Base-by-base conservation (phyloP, 92 coral and sea anemone genomes). In the Zoanthus sociatus region DNA sequence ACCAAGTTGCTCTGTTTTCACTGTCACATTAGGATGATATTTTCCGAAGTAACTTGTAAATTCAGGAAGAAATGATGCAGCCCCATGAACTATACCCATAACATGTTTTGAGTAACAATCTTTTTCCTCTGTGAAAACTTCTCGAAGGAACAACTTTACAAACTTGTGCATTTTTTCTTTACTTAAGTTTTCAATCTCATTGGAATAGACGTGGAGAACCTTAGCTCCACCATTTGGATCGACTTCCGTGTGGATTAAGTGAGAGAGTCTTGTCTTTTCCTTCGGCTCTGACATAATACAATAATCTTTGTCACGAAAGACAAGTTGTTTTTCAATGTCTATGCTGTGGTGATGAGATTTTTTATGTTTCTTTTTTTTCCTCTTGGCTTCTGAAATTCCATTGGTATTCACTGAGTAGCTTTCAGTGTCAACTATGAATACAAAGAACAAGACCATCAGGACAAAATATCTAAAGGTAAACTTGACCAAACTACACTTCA, bases 191-290 rank as follows among this genome's bases (percentile, higher is more conserved):
- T 91, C 93, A 48, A 97, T 92, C 82, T 97, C 98, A 87, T 93
- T 95, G 15, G 87, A 78, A 83, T 97, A 93, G 54, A 95, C 95
- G 88, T 97, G 98, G 51, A 95, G 92, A 45, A 93, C 90, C 1
- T 95, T 79, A 9, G 98, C 99, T 3, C 98, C 98, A 4, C 99
- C 99, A 92, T 97, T 97, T 20, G 94, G 92, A 58, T 96, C 98
- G 69, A 89, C 89, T 74, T 95, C 96, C 1, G 92, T 83, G 71
- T 93, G 96, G 79, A 97, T 95, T 66, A 93, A 92, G 83, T 97
- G 98, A 1, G 99, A 97, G 12, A 94, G 82, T 30, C 91, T 89
- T 58, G 94, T 93, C 78, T 95, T 93, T 89, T 91, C 98, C 64
- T 90, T 93, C 30, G 98, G 98, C 79, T 95, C 94, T 30, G 85